These are phyloP conservation scores for Agrypnia vestita DNA, from an alignment of 1,140 invertebrate species.

Conservation along the genomic window DNA sequence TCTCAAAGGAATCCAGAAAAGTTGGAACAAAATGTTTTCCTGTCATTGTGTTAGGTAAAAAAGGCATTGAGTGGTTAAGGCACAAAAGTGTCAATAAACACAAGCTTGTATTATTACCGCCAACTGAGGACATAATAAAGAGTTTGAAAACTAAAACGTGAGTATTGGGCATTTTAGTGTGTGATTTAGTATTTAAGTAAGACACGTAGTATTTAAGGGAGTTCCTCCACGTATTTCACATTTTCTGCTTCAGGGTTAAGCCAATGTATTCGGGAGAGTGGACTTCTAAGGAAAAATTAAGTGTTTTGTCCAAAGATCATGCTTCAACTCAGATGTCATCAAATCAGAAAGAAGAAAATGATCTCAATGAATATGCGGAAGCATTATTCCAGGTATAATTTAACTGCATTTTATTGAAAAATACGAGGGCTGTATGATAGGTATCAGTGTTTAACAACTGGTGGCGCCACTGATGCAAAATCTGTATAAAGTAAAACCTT, in stretches of 20 bases:
- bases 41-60: constrained; percentile 34
- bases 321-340: constrained; percentile 13
- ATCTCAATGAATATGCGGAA: constrained; percentile 22
- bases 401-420: background rate
- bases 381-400: constrained; percentile 4
- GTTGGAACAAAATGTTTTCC: constrained; percentile 28
- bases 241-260: constrained; percentile 20
- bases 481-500: too few relatives aligned
- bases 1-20: constrained; percentile 50
- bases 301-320: background rate
- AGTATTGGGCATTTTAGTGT: background rate
- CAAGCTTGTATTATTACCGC: constrained; percentile 42
- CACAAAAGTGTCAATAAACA: constrained; percentile 19
- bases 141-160: constrained; percentile 49
- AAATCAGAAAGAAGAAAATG: background rate
- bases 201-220: background rate
- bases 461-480: too few relatives aligned
- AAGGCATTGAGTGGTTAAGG: constrained; percentile 48
- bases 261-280: constrained; percentile 12
- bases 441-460: too few relatives aligned
- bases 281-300: constrained; percentile 15
- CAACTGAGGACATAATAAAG: constrained; percentile 51
- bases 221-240: background rate
- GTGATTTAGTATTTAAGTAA: background rate
- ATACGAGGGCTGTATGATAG: too few relatives aligned